These are phyloP conservation scores for Sminthurides bifidus DNA, from an alignment of 1,140 invertebrate species.

Conservation along the genomic window DNA sequence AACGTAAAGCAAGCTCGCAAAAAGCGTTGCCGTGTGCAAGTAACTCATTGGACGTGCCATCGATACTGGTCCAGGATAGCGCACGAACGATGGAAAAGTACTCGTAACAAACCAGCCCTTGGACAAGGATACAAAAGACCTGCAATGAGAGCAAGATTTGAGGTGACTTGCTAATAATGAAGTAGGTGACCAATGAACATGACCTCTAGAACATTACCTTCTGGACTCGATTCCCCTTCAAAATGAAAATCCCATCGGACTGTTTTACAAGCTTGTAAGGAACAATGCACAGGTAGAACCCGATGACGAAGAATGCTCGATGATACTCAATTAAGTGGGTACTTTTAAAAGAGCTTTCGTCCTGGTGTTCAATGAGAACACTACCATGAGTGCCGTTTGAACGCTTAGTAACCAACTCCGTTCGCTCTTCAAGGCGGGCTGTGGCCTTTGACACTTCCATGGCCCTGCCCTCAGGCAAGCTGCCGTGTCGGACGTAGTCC, in stretches of 20 bases:
- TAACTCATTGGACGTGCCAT: constrained; percentile 9
- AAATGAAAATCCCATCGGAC: background rate
- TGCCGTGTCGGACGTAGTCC: no score
- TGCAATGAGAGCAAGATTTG: background rate
- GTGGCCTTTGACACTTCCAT: no score
- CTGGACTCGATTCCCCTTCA: background rate
- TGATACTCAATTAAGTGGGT: constrained; percentile 14
- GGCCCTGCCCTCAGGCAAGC: no score
- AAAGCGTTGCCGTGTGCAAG: constrained; percentile 1
- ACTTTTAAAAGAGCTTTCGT: background rate
- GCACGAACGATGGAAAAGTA: constrained; percentile 4
- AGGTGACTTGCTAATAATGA: background rate
- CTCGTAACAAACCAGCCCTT: constrained; percentile 10
- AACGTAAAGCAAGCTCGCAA: constrained; percentile 11
- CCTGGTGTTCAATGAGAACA: no score
- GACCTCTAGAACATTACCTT: constrained; percentile 9
- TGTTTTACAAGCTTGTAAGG: constrained; percentile 12
- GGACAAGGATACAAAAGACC: constrained; percentile 11
- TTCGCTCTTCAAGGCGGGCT: no score
- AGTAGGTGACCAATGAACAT: background rate
- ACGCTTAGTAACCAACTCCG: no score
- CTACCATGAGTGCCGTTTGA: no score
- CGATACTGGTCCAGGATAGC: background rate
- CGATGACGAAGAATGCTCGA: constrained; percentile 13
- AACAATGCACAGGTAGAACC: constrained; percentile 13